phyloP scores from a whole-genome alignment of 2,113 vertebrate species.

The Ptyas mucosa region DNA sequence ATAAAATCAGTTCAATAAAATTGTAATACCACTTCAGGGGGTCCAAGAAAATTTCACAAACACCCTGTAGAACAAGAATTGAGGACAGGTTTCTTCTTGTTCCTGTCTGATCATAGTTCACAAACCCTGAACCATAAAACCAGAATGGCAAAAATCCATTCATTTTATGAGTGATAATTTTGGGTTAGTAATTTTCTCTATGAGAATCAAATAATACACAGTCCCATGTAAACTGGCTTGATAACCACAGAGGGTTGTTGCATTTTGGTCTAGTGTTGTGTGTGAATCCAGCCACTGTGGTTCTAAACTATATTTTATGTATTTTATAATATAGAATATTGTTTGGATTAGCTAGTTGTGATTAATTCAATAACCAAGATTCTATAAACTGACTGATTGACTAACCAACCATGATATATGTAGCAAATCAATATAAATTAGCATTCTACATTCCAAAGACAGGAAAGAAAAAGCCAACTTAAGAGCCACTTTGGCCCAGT shows the following conservation, averaged over 20 bases:
- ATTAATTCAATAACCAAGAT: no score
- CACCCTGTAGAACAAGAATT: neutral
- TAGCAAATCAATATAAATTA: neutral
- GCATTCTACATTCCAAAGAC: neutral
- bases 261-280: neutral
- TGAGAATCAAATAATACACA: neutral
- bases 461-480: neutral
- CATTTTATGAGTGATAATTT: neutral
- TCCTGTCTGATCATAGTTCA: neutral
- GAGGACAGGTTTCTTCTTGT: neutral
- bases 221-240: neutral
- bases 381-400: no score
- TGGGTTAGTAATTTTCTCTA: neutral
- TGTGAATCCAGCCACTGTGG: neutral
- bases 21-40: neutral
- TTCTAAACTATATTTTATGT: neutral
- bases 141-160: neutral
- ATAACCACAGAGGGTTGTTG: neutral
- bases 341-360: no score
- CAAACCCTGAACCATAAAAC: neutral
- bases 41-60: neutral
- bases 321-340: no score
- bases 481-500: neutral
- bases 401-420: neutral
- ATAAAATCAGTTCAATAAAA: neutral